A percentile compares a stretch with the other conserved stretches of the same genome.
Evolutionary conservation across 2,888 invertebrate species (phyloP).

Genomic region (Diachrysia chrysitis): DNA sequence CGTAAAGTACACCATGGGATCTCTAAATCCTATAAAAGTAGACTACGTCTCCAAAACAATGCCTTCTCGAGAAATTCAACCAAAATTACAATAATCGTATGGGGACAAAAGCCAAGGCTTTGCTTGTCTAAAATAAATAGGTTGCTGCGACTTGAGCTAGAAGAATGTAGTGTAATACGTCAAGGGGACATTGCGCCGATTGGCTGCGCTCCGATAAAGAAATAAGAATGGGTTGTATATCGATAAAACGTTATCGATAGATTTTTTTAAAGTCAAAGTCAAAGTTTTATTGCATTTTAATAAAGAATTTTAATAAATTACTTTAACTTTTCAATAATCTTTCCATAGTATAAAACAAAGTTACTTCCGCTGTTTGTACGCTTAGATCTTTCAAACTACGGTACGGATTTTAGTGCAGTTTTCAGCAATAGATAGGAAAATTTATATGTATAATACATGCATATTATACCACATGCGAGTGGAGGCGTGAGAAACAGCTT

Average conservation of each 20-base stretch:
- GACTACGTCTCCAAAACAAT: constrained; percentile 13
- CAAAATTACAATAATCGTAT: constrained; percentile 61
- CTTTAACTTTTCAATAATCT: too few species aligned
- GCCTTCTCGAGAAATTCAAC: constrained; percentile 39
- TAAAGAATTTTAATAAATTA: too few species aligned
- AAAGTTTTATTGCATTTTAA: too few species aligned
- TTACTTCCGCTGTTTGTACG: too few species aligned
- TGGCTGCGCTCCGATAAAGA: constrained; percentile 75
- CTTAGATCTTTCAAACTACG: too few species aligned
- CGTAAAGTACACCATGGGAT: constrained; percentile 1
- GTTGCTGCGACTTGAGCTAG: constrained; percentile 76
- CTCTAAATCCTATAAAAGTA: constrained; percentile 39
- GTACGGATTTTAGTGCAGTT: too few species aligned
- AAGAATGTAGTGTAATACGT: constrained; percentile 85
- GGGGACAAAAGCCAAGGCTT: constrained; percentile 71
- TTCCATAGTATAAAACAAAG: too few species aligned
- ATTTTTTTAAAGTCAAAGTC: too few species aligned
- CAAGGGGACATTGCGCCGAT: constrained; percentile 75
- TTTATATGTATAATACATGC: too few species aligned
- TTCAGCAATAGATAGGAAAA: too few species aligned
- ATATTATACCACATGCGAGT: too few species aligned
- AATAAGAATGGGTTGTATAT: constrained; percentile 57
- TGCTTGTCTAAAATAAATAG: constrained; percentile 79
- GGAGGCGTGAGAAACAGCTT: too few species aligned
- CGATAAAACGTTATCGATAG: constrained; percentile 28